Conservation (phyloP, 1,140 invertebrate genomes). For the Drosophila leontia region DNA sequence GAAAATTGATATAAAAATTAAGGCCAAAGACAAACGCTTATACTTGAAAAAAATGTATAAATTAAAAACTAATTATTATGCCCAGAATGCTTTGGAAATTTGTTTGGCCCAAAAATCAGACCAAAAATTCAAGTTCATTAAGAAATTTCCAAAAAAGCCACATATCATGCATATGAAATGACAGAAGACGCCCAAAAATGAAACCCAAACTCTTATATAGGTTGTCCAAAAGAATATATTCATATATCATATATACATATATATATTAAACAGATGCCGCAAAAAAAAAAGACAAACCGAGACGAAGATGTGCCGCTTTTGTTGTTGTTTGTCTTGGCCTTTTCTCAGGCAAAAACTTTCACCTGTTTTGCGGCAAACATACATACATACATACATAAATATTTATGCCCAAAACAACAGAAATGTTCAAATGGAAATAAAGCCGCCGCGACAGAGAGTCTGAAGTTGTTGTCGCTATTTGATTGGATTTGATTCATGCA, state of each 20-base stretch:
- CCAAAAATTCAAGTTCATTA: constrained; percentile 39
- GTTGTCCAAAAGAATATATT: constrained; percentile 46
- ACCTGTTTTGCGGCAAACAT: constrained; percentile 31
- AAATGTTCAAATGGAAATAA: constrained; percentile 32
- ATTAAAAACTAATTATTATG: constrained; percentile 24
- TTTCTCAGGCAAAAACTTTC: constrained; percentile 53
- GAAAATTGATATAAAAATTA: background rate
- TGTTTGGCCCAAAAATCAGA: constrained; percentile 10
- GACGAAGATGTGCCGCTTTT: constrained; percentile 10
- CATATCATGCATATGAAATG: constrained; percentile 25
- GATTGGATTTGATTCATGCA: constrained; percentile 44
- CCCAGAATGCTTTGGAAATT: constrained; percentile 22
- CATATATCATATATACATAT: constrained; percentile 14
- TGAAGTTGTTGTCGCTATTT: constrained; percentile 39
- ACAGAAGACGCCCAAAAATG: constrained; percentile 2
- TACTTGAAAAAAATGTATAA: background rate
- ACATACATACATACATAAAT: constrained; percentile 37
- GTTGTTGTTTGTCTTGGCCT: constrained; percentile 31
- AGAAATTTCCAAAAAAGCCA: constrained; percentile 47
- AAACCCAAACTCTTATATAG: constrained; percentile 6
- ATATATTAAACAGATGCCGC: constrained; percentile 37
- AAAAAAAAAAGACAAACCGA: constrained; percentile 15
- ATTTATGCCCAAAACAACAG: constrained; percentile 58
- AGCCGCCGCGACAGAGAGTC: constrained; percentile 9
- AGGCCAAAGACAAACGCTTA: background rate